Conservation (phyloP, 2,797 vertebrate genomes). For the Choloepus didactylus region DNA sequence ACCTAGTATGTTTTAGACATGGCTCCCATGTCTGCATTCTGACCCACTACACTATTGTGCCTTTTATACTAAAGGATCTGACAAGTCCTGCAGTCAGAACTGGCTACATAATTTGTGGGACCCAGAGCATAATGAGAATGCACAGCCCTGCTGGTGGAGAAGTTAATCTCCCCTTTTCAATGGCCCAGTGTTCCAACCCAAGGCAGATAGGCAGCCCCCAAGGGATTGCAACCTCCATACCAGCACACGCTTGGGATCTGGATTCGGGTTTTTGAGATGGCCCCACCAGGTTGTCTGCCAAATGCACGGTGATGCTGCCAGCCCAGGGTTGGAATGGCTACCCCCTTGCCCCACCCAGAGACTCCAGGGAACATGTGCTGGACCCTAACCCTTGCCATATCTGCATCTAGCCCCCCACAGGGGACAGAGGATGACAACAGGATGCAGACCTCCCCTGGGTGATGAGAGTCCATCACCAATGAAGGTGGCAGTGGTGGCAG, state of each 20-base stretch:
- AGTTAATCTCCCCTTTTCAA: neutral
- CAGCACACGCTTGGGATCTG: neutral
- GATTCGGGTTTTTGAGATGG: neutral
- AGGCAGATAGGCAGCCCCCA: neutral
- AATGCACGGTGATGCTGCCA: accelerated
- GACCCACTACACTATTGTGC: neutral
- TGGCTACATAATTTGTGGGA: neutral
- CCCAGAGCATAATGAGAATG: neutral
- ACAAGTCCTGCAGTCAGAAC: neutral
- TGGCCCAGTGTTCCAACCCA: neutral
- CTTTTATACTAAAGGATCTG: neutral
- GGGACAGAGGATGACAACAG: neutral
- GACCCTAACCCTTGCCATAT: neutral
- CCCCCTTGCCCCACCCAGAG: neutral
- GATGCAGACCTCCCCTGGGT: neutral
- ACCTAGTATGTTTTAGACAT: neutral
- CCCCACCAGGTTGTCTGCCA: neutral
- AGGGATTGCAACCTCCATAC: neutral
- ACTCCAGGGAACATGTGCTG: accelerated
- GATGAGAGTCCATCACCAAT: neutral
- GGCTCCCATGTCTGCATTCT: neutral
- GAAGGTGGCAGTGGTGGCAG: neutral
- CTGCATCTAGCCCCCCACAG: neutral
- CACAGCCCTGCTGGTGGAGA: neutral
- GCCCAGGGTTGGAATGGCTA: neutral